Evolutionary conservation across 2,888 invertebrate genomes (phyloP), one percentile per base, ranked within the genome.

Genomic region (Idaea biselata): DNA sequence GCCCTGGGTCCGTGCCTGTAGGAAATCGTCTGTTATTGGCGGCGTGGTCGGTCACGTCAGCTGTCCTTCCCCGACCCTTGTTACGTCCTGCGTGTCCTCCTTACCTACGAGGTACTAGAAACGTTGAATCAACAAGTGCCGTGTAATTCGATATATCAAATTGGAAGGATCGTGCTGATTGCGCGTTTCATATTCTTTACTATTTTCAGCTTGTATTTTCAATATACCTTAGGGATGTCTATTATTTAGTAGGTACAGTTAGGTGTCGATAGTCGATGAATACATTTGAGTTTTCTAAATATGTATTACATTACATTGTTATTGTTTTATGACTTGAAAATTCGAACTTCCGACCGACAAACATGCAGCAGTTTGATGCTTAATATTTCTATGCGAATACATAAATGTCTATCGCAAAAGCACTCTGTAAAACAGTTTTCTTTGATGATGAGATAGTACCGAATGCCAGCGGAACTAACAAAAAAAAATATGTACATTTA

Each of bases 1-100:
- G 18, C 11, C 60, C 59, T 55, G 17, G 7, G 16, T 57, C 18
- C 16, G 18, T 31, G 31, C 58, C 58, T 58, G n/a, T 16, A 71
- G 70, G 14, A 25, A 58, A 31, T 0, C n/a, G 58, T 17, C 33
- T 59, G 67, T 80, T 81, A 79, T 80, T 79, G 74, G 74, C 67
- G 68, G 66, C 68, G 84, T 78, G 84, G 85, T 84, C 73, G 84
- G 85, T 84, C 73, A 76, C 80, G 83, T 85, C 84, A 83, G 76
- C 82, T 81, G 83, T 82, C 85, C 73, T 53, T 68, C 69, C 61
- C 63, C 68, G 77, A 86, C 86, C 86, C 85, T 79, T 80, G 86
- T 86, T 85, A 85, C 74, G 66, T 65, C 71, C 66, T 68, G 68
- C 71, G 70, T 67, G 65, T 71, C 69, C 72, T 68, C 60, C 65